These are phyloP conservation scores for Columbina picui DNA, from an alignment of 2,113 vertebrate species.

Conservation along the genomic window DNA sequence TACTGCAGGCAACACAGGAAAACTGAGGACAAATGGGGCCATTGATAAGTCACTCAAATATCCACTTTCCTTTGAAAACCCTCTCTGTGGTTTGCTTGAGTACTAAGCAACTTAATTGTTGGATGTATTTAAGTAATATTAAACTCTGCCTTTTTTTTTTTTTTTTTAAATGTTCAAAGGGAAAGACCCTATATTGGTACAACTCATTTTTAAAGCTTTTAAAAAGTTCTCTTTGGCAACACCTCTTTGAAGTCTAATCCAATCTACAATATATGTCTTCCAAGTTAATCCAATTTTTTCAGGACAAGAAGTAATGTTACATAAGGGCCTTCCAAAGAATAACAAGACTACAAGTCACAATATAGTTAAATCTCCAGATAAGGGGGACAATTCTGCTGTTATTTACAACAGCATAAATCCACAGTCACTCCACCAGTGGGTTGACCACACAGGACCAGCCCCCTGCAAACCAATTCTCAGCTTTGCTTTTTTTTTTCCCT, in stretches of 20 bases:
- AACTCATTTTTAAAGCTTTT: constrained; percentile 49
- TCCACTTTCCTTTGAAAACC: constrained; percentile 18
- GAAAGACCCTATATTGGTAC: background rate
- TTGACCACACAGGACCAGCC: background rate
- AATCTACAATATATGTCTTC: constrained; percentile 41
- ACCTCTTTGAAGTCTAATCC: constrained; percentile 68
- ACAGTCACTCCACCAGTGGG: background rate
- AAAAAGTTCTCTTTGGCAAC: constrained; percentile 55
- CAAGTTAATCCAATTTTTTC: constrained; percentile 62
- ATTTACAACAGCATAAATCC: background rate
- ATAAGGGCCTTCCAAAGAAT: constrained; percentile 27
- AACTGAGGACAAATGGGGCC: background rate
- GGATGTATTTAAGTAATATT: constrained; percentile 1
- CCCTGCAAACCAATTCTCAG: background rate
- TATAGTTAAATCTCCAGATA: background rate
- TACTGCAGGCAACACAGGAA: background rate
- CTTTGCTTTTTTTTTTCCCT: background rate
- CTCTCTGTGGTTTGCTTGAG: background rate
- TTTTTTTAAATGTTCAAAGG: constrained; percentile 28
- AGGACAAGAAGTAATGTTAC: constrained; percentile 21
- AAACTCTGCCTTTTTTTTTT: background rate
- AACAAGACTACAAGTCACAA: background rate
- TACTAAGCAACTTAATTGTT: background rate
- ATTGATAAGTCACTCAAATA: background rate
- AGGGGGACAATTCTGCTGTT: background rate